These are phyloP conservation scores for Pristis pectinata DNA, from an alignment of 2,797 vertebrate species.

Conservation along the genomic window DNA sequence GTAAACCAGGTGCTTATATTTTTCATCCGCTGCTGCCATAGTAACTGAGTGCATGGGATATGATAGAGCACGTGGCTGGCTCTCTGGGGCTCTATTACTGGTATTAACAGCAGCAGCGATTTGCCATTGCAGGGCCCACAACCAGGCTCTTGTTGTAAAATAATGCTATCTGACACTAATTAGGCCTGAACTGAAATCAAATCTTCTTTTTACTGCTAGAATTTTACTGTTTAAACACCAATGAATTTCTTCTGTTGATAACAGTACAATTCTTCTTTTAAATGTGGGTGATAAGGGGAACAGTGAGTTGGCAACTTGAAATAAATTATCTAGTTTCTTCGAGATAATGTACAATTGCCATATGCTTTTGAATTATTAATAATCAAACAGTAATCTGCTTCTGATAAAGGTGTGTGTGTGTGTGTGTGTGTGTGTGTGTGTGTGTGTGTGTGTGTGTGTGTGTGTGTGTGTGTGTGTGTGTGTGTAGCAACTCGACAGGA, in stretches of 20 bases:
- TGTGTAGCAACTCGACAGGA: too few species aligned
- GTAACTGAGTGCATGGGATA: constrained; percentile 60
- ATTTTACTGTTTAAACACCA: background rate
- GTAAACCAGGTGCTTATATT: constrained; percentile 47
- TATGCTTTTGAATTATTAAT: background rate
- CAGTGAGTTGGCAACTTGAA: background rate
- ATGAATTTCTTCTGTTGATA: background rate
- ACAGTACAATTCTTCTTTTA: background rate
- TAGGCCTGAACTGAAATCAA: background rate
- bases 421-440: too few species aligned
- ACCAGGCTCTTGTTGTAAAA: background rate
- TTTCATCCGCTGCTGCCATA: constrained; percentile 57
- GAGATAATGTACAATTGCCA: background rate
- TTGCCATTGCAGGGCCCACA: constrained; percentile 37
- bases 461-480: too few species aligned
- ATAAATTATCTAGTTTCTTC: background rate
- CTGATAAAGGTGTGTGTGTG: background rate
- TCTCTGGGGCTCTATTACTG: constrained; percentile 45
- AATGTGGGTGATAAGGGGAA: background rate
- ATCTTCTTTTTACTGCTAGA: background rate
- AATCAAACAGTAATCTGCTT: background rate
- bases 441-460: too few species aligned
- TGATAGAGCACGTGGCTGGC: constrained; percentile 46
- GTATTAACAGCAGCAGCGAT: constrained; percentile 44
- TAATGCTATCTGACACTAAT: background rate